These are phyloP conservation scores for Sebastes cheni DNA, from an alignment of 2,797 vertebrate genomes.

Conservation along the genomic window DNA sequence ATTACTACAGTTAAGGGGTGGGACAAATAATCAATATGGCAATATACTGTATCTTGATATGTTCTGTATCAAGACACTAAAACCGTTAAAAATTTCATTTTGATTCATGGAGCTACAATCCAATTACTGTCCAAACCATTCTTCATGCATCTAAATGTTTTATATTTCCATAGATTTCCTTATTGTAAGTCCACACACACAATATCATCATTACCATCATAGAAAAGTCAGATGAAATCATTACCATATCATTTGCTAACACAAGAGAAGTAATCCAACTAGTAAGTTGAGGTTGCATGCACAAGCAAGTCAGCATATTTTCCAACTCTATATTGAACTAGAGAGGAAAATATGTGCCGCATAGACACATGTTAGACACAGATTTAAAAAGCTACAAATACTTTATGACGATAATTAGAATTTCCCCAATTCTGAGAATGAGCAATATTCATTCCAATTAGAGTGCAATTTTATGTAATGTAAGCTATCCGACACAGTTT, in stretches of 20 bases:
- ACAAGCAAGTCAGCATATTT: conserved; percentile 1
- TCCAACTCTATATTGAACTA: background rate
- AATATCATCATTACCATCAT: background rate
- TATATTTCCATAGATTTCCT: background rate
- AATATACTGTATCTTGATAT: background rate
- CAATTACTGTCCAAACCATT: background rate
- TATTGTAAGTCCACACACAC: background rate
- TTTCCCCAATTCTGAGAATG: background rate
- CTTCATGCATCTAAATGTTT: background rate
- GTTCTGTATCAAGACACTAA: background rate
- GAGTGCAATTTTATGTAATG: background rate
- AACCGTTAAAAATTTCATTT: background rate
- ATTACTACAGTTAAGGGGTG: background rate
- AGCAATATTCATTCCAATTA: background rate
- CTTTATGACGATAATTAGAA: background rate
- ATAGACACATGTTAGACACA: background rate
- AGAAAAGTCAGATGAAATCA: background rate
- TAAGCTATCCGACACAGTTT: background rate
- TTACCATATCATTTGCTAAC: background rate
- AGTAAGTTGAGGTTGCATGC: background rate
- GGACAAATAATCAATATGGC: background rate
- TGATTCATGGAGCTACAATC: background rate
- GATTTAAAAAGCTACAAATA: background rate
- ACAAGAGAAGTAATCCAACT: background rate
- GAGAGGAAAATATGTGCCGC: background rate